Evolutionary conservation across 2,797 vertebrate genomes (phyloP), one percentile per base, ranked within the genome.

Genomic region (Brachymystax lenok): DNA sequence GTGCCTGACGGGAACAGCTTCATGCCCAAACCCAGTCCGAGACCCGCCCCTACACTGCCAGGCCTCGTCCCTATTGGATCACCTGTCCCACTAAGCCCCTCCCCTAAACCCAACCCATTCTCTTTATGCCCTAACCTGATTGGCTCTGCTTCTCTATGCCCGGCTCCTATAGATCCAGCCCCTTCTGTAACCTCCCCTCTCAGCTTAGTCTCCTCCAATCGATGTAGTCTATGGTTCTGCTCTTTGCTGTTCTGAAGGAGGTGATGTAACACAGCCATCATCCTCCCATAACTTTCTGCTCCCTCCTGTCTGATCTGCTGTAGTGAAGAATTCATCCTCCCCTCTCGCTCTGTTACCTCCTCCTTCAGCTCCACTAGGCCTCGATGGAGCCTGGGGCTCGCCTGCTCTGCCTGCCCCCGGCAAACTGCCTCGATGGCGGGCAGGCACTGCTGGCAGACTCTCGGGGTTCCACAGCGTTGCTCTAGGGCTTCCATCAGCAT

Each of bases 401-500:
- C 54, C 63, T 87, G 85, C 56, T 90, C 86, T 2, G 63, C 67
- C 21, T 83, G 84, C 1, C 28, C 73, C 61, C 61, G 78, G 83
- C 88, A 93, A 0, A 30, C 79, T 1, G 86, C 78, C 63, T 82
- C 88, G 72, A 85, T 64, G 69, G 76, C 74, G 30, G 84, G 75
- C 0, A 71, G 16, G 40, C 83, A 86, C 76, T 83, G 86, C 63
- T 84, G 89, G 56, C 86, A 86, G 0, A 81, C 68, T 28, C 73
- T 84, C 54, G 69, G 69, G 0, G 77, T 69, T 77, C 71, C 77
- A 3, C 86, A 84, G 83, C 86, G 88, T 0, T 77, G 79, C 69
- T 87, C 84, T 73, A 82, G 46, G 35, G 90, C 87, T 5, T 88
- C 88, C 85, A 91, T 81, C 72, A 93, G 83, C 87, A 91, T 88